Conservation (phyloP, 2,113 vertebrate species). For the Cottus gobio region DNA sequence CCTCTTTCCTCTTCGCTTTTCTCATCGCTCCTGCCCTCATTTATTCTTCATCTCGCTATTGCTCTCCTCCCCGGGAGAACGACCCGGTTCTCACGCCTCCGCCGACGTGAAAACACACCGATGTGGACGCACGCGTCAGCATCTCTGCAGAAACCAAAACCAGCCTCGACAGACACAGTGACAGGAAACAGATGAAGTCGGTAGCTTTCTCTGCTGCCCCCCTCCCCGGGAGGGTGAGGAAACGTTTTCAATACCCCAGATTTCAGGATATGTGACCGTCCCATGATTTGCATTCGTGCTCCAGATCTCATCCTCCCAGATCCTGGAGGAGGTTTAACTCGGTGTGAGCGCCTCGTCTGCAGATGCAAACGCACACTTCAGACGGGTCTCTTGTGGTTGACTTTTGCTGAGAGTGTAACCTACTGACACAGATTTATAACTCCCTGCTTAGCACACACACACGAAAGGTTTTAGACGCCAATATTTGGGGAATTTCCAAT, state of each 20-base stretch:
- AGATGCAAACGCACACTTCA: constrained; percentile 46
- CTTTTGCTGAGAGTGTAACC: constrained; percentile 74
- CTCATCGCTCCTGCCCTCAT: constrained; percentile 49
- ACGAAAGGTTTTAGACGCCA: neutral
- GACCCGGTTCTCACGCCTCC: constrained; percentile 68
- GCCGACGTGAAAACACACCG: constrained; percentile 45
- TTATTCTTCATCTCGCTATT: constrained; percentile 46
- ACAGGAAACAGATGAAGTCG: neutral
- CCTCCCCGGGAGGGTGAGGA: neutral
- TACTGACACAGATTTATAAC: constrained; percentile 69
- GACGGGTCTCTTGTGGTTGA: constrained; percentile 54
- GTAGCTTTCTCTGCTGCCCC: neutral
- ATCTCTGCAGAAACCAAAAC: too few relatives aligned
- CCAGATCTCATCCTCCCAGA: neutral
- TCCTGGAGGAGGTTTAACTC: neutral
- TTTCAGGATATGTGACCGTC: neutral
- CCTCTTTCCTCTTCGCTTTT: constrained; percentile 39
- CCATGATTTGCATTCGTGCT: neutral
- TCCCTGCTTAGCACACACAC: constrained; percentile 27
- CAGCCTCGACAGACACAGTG: neutral
- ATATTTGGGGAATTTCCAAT: neutral
- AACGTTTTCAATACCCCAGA: neutral
- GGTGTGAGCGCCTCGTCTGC: constrained; percentile 7
- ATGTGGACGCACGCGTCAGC: neutral
- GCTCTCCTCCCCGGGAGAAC: constrained; percentile 42